Evolutionary conservation across 2,113 vertebrate species (phyloP), one percentile per base, ranked within the genome.

Genomic region (Mesitornis unicolor): DNA sequence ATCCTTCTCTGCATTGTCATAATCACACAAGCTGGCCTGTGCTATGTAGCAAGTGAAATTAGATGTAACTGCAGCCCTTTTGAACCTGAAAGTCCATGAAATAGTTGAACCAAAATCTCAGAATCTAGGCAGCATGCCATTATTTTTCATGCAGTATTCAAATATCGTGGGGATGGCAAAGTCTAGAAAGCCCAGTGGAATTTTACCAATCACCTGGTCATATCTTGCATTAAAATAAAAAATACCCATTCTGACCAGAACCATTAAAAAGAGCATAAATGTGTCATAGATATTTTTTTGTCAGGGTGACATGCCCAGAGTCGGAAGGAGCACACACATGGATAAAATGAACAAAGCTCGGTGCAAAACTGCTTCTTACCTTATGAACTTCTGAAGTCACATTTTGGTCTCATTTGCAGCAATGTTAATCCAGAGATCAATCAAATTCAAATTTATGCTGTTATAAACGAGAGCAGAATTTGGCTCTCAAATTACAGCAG

Each of bases 381-480:
- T 71, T 65, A 22, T 22, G 81, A 91, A 87, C 84, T 89, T 87
- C 89, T 21, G 59, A 89, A 93, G 87, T 63, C 67, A 83, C 35
- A 74, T 76, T 96, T 93, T 76, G 33, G 65, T 95, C 70, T 93
- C 63, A 59, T 83, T 96, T 93, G 57, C 65, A 93, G 63, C 16
- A 18, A 57, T 47, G 54, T 51, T 90, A 91, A 93, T 83, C 65
- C 93, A 89, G 64, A 92, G 81, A 75, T 93, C 84, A 93, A 96
- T 84, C 74, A 89, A 93, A 96, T 95, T 94, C 91, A 90, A 95
- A 96, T 96, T 69, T 88, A 96, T 94, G 71, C 81, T 22, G 7
- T 80, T 80, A 38, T 38, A 94, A 88, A 89, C 1, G 43, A 64
- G 79, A 94, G 40, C 45, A 90, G 82, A 90, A 91, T 94, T 84